phyloP scores from a whole-genome alignment of 53 echinoderm and acorn worm genomes.

The Temnopleurus reevesii region DNA sequence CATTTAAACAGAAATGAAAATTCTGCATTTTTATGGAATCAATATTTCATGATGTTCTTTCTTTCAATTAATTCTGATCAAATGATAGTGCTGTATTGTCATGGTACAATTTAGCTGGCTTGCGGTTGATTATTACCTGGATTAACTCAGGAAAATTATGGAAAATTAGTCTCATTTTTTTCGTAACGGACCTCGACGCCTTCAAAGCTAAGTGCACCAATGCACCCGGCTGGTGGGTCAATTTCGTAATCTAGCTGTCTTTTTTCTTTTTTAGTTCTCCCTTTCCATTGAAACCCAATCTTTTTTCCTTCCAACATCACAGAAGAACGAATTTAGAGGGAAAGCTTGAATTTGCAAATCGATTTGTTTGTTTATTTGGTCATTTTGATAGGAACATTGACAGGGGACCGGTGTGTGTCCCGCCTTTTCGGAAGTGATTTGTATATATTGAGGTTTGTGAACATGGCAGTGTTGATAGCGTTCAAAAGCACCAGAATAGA shows the following conservation, averaged over 20 bases:
- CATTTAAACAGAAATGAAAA: neutral
- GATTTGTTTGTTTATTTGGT: constrained; percentile 44
- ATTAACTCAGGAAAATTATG: neutral
- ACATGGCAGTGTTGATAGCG: constrained; percentile 1
- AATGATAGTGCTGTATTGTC: no score
- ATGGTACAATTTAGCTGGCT: no score
- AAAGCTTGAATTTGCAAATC: constrained; percentile 28
- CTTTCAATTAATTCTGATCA: no score
- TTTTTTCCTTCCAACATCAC: neutral
- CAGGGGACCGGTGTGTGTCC: neutral
- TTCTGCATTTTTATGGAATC: neutral
- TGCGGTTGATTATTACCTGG: neutral
- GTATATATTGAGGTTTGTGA: constrained; percentile 43
- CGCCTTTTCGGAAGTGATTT: constrained; percentile 42
- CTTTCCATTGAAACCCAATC: constrained; percentile 15
- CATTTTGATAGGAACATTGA: neutral
- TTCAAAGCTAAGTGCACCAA: neutral
- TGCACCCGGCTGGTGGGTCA: neutral
- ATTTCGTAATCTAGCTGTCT: neutral
- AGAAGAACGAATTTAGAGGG: neutral
- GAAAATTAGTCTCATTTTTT: no score
- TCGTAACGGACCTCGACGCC: no score
- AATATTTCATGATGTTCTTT: no score
- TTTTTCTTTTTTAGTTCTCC: neutral
- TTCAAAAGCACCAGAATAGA: neutral